These are phyloP conservation scores for Pitta sordida DNA, from an alignment of 2,113 vertebrate genomes.

Conservation along the genomic window DNA sequence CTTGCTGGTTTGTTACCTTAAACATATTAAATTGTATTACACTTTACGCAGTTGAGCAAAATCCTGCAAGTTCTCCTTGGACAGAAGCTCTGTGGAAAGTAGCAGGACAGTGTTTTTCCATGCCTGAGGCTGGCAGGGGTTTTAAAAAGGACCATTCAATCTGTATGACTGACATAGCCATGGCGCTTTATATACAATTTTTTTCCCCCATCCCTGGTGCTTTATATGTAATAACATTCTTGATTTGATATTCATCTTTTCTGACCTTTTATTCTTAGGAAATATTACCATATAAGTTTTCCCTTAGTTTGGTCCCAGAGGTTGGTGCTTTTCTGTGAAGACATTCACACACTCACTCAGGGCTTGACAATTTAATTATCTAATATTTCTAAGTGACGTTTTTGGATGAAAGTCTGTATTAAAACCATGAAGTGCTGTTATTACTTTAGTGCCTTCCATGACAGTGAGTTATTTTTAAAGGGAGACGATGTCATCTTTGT, in stretches of 20 bases:
- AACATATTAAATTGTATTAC: neutral
- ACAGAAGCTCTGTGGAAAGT: neutral
- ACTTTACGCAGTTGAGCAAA: neutral
- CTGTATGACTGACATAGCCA: neutral
- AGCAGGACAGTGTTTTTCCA: neutral
- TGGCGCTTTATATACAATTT: neutral
- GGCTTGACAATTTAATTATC: constrained; percentile 1
- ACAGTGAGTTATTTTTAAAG: neutral
- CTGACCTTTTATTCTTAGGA: neutral
- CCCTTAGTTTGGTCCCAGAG: neutral
- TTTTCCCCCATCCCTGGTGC: neutral
- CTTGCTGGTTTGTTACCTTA: neutral
- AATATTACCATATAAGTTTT: neutral
- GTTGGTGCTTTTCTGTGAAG: neutral
- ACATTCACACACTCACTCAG: neutral
- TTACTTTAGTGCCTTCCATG: neutral
- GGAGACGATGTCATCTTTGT: neutral
- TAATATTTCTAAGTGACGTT: neutral
- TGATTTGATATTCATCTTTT: neutral
- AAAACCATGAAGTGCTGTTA: neutral
- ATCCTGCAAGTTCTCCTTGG: neutral
- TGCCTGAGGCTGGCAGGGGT: rapidly evolving
- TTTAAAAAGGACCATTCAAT: neutral
- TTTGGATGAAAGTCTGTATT: neutral
- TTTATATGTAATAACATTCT: neutral